These are phyloP conservation scores for Acrobasis repandana DNA, from an alignment of 2,888 invertebrate genomes.

Conservation along the genomic window DNA sequence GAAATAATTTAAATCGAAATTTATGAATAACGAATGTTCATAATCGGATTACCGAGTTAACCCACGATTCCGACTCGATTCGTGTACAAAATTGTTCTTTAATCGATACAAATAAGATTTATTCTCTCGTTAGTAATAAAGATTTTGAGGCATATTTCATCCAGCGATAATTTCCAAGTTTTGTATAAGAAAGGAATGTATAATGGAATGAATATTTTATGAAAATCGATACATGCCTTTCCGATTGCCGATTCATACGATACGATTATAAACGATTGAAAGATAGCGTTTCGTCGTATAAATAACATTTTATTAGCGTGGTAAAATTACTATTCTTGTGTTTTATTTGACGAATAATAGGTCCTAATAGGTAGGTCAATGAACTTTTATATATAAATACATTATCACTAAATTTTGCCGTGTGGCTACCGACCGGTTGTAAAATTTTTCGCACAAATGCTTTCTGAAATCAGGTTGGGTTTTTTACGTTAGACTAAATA, in stretches of 20 bases:
- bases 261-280: slow-evolving; percentile 7
- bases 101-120: slow-evolving; percentile 23
- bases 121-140: slow-evolving; percentile 22
- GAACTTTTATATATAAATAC: no score
- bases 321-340: not conserved
- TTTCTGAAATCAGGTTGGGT: no score
- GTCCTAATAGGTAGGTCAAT: no score
- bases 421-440: no score
- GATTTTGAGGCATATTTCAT: slow-evolving; percentile 21
- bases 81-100: slow-evolving; percentile 32
- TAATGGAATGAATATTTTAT: slow-evolving; percentile 23
- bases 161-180: slow-evolving; percentile 11
- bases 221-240: slow-evolving; percentile 18
- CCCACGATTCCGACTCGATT: slow-evolving; percentile 23
- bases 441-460: no score
- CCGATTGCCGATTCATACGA: slow-evolving; percentile 14
- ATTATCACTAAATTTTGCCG: no score
- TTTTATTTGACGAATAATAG: not conserved
- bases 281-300: slow-evolving; percentile 10
- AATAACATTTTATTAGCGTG: slow-evolving; percentile 2
- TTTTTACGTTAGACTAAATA: no score
- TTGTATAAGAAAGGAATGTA: slow-evolving; percentile 20
- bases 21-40: slow-evolving; percentile 40
- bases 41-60: slow-evolving; percentile 41
- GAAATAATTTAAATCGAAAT: slow-evolving; percentile 49